Evolutionary conservation across 2,113 vertebrate genomes (phyloP), one percentile per base, ranked within the genome.

Genomic region (Hippocampus zosterae): DNA sequence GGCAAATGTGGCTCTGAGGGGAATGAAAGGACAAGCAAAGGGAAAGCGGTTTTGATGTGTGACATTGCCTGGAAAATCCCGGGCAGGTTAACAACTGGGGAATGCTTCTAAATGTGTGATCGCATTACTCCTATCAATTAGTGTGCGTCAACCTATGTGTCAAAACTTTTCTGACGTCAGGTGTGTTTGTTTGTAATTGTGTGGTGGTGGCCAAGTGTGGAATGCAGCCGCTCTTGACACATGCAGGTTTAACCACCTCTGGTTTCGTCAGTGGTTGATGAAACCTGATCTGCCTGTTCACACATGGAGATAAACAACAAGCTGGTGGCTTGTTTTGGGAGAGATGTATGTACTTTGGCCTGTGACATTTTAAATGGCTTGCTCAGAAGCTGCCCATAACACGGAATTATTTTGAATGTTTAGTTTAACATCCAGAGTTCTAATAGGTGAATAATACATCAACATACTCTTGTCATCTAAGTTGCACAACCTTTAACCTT

Each of bases 31-130:
- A 88, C 82, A 8, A 23, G 8, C 52, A 55, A 55, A 55, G 23
- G 21, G 21, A 55, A 25, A 57, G 86, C 68, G 74, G 73, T 81
- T 74, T 79, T 78, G 73, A 83, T 88, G 89, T 87, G 76, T 85
- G 48, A 67, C 75, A 48, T 1, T 70, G 16, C 66, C 62, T 67
- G 76, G 69, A 33, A 33, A 70, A 74, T 46, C 44, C 75, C 88
- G 82, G 82, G 53, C 57, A 78, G 83, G 89, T 71, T 13, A 75
- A 70, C 7, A 2, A 33, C 68, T 66, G 42, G 61, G 86, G 85
- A 90, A 90, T 88, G 84, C 59, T 71, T 48, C 59, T 68, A 18
- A 76, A 41, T 68, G 63, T 42, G n/a, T 75, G 57, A 70, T 50
- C 56, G 21, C 29, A 9, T 10, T 46, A 12, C 63, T 73, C 75